Base-by-base conservation (phyloP, 2,888 invertebrate genomes). In the Ellobium chinense region DNA sequence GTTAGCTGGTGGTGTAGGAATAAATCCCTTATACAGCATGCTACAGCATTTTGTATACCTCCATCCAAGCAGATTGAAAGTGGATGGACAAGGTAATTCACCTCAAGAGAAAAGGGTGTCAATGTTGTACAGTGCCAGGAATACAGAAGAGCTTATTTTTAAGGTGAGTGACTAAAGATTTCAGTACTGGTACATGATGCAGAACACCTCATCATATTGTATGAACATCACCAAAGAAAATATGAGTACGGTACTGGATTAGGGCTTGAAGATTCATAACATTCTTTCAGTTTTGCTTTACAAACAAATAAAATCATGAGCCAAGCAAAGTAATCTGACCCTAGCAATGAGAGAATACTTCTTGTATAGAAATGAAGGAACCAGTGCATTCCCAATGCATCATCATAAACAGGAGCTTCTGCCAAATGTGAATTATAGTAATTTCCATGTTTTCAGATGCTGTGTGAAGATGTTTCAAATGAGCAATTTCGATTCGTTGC, bases 1-100 rank as follows among this genome's bases (percentile, higher is more conserved):
- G 27, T 85, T 94, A 46, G 94, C 93, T 14, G 94, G 94, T 7
- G 94, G 94, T 1, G 93, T 94, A 21, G 94, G 94, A 7, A 92
- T 94, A 34, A 94, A 94, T 83, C 94, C 94, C 29, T 83, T 94
- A 9, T 87, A 89, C 60, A 93, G 93, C 39, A 94, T 94, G 76
- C 70, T 92, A 27, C 87, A 87, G 63, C 91, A 93, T 82, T 88
- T 91, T 29, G 79, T 85, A 37, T 86, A 91, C 76, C 65, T 91
- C n/a, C 80, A 85, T 63, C 75, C 75, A 2, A 81, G 70, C 70
- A 63, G 73, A 39, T 69, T 77, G 24, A 9, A 27, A 9, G 37
- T 73, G 29, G 54, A 60, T 24, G 63, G 62, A 31, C 81, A 80
- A 24, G 72, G 62, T 62, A 56, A 14, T 18, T 29, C 63, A 56